phyloP scores from a whole-genome alignment of 2,797 vertebrate species.

The Eulemur coronatus region DNA sequence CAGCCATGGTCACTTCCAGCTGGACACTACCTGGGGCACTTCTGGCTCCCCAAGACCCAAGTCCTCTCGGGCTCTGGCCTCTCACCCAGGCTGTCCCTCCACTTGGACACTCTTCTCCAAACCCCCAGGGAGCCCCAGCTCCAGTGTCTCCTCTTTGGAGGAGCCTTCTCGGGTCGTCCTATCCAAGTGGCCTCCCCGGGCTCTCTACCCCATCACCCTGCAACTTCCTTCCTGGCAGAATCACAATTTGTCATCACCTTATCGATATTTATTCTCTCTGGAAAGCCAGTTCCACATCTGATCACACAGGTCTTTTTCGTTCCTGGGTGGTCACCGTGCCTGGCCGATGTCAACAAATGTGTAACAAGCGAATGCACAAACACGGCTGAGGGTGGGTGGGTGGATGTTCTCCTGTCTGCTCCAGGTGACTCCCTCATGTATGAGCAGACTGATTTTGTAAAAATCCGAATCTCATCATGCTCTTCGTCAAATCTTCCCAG shows the following conservation, averaged over 20 bases:
- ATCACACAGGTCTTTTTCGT: background rate
- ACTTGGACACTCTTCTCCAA: background rate
- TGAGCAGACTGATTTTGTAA: background rate
- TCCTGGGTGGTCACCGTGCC: fast-evolving
- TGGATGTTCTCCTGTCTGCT: background rate
- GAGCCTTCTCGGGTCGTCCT: background rate
- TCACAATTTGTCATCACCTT: background rate
- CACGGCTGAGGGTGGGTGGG: too few species aligned
- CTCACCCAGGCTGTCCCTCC: too few species aligned
- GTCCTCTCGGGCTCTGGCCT: background rate
- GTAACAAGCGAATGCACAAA: too few species aligned
- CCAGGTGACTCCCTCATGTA: too few species aligned
- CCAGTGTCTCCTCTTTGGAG: background rate
- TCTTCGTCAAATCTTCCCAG: background rate
- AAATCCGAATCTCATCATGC: background rate
- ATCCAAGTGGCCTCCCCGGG: too few species aligned
- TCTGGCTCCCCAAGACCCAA: background rate
- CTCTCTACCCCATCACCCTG: background rate
- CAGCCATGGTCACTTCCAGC: background rate
- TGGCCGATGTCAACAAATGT: background rate
- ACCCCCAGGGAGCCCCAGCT: background rate
- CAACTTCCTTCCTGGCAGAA: background rate
- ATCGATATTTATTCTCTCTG: background rate
- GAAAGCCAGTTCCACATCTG: background rate
- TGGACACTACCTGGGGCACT: too few species aligned